Percentiles rank a stretch among this genome's conserved stretches.
phyloP scores from a whole-genome alignment of 92 coral and sea anemone genomes.

The Umimayanthus kanabou region DNA sequence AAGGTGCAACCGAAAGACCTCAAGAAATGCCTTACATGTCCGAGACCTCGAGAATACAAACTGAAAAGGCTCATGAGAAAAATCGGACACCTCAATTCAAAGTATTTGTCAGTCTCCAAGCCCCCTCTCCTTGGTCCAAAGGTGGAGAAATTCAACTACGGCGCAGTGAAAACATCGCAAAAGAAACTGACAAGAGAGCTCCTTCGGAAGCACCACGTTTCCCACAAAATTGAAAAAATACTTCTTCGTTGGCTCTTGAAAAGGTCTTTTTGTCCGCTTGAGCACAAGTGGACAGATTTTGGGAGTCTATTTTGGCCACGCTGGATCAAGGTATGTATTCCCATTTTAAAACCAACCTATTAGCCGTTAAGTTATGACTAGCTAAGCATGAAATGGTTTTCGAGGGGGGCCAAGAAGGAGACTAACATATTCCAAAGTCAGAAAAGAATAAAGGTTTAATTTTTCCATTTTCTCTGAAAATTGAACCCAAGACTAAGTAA shows the following conservation, averaged over 20 bases:
- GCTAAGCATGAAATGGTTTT: no score
- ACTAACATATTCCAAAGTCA: no score
- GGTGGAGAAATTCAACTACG: slow-evolving; percentile 6
- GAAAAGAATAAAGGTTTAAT: no score
- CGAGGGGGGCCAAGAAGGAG: no score
- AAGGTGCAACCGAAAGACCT: slow-evolving; percentile 30
- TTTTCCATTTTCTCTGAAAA: neutral
- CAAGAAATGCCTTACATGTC: slow-evolving; percentile 30
- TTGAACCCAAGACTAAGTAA: neutral
- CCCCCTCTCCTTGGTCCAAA: slow-evolving; percentile 21
- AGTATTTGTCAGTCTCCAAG: slow-evolving; percentile 20
- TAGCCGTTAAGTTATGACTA: no score
- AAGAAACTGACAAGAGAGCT: slow-evolving; percentile 21
- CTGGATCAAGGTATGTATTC: slow-evolving; percentile 66
- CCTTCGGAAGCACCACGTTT: slow-evolving; percentile 6
- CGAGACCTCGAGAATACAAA: slow-evolving; percentile 28
- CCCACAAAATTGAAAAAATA: slow-evolving; percentile 48
- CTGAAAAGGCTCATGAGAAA: slow-evolving; percentile 33
- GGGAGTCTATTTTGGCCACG: slow-evolving; percentile 82
- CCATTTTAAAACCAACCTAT: no score
- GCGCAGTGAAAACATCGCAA: slow-evolving; percentile 14
- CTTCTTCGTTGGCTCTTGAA: slow-evolving; percentile 70
- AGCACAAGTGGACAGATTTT: slow-evolving; percentile 66
- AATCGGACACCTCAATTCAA: slow-evolving; percentile 25
- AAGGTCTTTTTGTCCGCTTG: slow-evolving; percentile 66